Conservation (phyloP, 2,797 vertebrate genomes). For the Coccyzus lansbergi region DNA sequence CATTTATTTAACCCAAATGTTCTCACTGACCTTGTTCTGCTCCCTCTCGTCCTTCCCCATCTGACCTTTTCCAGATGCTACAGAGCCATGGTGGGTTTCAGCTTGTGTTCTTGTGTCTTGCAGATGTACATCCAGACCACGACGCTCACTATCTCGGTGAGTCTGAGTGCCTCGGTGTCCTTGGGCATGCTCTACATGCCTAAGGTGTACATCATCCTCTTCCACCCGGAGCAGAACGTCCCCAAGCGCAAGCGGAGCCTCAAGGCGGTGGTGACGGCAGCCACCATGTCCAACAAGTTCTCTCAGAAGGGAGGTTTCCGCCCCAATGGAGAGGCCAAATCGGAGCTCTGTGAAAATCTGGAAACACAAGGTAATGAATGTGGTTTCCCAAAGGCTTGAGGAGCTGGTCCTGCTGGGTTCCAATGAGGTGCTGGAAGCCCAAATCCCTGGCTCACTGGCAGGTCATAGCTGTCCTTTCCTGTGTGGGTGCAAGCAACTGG, state of each 20-base stretch:
- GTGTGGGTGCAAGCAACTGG: rapidly evolving
- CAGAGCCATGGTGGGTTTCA: not conserved
- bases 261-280: constrained; percentile 94
- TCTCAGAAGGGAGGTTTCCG: constrained; percentile 91
- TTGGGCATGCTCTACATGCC: constrained; percentile 99
- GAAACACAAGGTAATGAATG: constrained; percentile 90
- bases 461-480: not conserved
- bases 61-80: not conserved
- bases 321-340: constrained; percentile 95
- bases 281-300: constrained; percentile 98
- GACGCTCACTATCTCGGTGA: constrained; percentile 94
- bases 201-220: constrained; percentile 96
- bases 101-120: not conserved
- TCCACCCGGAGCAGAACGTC: constrained; percentile 97
- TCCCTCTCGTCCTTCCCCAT: not conserved
- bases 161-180: constrained; percentile 94
- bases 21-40: rapidly evolving
- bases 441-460: not conserved
- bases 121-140: constrained; percentile 98
- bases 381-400: rapidly evolving
- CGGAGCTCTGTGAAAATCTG: constrained; percentile 93
- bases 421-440: rapidly evolving
- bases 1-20: not conserved
- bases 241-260: constrained; percentile 96
- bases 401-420: not conserved